Evolutionary conservation across 2,888 invertebrate species (phyloP).

Genomic region (Perithous albicinctus): DNA sequence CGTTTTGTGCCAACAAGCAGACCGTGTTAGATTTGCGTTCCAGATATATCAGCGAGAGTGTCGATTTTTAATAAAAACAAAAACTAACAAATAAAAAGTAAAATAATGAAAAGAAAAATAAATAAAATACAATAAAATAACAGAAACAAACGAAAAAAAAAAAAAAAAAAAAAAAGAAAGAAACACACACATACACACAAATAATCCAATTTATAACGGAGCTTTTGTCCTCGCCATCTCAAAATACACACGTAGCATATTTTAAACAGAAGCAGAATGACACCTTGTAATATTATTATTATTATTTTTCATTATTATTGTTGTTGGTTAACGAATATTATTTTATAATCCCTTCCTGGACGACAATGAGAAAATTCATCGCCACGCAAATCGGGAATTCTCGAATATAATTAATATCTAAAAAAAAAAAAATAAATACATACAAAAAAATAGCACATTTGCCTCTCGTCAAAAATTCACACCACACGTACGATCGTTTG

Average conservation of each 20-base stretch:
- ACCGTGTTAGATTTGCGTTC: slow-evolving; percentile 77
- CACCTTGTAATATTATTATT: slow-evolving; percentile 4
- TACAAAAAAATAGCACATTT: slow-evolving; percentile 43
- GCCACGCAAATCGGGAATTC: slow-evolving; percentile 13
- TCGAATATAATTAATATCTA: slow-evolving; percentile 29
- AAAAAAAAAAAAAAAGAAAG: no score
- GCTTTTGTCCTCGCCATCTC: slow-evolving; percentile 61
- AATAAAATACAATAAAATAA: slow-evolving; percentile 59
- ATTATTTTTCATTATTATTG: slow-evolving; percentile 8
- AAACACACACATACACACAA: slow-evolving; percentile 21
- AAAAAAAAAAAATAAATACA: slow-evolving; percentile 6
- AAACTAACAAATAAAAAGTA: no score
- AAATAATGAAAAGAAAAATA: slow-evolving; percentile 54
- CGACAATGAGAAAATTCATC: not conserved
- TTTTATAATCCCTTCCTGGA: slow-evolving; percentile 8
- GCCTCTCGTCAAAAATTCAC: slow-evolving; percentile 52
- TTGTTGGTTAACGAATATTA: not conserved
- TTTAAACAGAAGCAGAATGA: slow-evolving; percentile 36
- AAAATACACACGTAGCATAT: slow-evolving; percentile 50
- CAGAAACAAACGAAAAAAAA: slow-evolving; percentile 33
- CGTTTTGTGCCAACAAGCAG: slow-evolving; percentile 83
- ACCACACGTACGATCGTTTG: slow-evolving; percentile 19
- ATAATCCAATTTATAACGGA: slow-evolving; percentile 56
- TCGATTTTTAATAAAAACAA: slow-evolving; percentile 72
- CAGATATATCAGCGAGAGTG: slow-evolving; percentile 61